phyloP scores from a whole-genome alignment of 1,140 invertebrate genomes.

The Grapholita molesta region DNA sequence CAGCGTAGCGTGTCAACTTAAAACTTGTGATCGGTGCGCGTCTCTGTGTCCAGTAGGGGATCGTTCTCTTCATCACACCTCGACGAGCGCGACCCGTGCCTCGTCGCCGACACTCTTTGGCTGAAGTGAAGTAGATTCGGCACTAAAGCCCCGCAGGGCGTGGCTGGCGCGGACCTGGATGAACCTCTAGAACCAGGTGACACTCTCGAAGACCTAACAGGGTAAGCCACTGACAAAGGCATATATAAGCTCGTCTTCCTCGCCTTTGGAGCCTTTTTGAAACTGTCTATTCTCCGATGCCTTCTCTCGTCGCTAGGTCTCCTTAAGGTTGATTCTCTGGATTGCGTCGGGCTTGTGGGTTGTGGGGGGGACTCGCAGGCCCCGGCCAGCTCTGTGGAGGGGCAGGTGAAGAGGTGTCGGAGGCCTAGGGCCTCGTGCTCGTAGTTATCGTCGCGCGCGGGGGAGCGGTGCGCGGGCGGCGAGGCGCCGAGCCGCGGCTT shows the following conservation, averaged over 20 bases:
- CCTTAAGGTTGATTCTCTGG: conserved; percentile 54
- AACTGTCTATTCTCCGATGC: conserved; percentile 49
- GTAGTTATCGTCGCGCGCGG: conserved; percentile 48
- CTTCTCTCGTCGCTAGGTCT: conserved; percentile 54
- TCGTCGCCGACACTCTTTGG: conserved; percentile 66
- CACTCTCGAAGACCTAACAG: conserved; percentile 44
- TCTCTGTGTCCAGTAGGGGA: conserved; percentile 79
- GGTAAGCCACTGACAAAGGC: conserved; percentile 67
- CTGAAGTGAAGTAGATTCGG: conserved; percentile 76
- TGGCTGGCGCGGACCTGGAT: conserved; percentile 86
- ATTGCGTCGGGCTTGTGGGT: conserved; percentile 86
- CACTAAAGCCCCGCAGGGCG: conserved; percentile 81
- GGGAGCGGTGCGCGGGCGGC: conserved; percentile 47
- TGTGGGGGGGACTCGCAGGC: conserved; percentile 84
- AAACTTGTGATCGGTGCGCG: conserved; percentile 73
- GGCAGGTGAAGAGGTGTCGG: conserved; percentile 45
- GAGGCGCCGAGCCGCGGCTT: conserved; percentile 60
- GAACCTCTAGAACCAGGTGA: conserved; percentile 46
- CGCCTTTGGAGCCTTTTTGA: conserved; percentile 57
- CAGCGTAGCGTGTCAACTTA: conserved; percentile 28
- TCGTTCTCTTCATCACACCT: conserved; percentile 80
- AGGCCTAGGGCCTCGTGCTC: conserved; percentile 46
- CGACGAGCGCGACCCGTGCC: conserved; percentile 74
- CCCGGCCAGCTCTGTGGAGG: conserved; percentile 47
- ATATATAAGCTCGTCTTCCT: conserved; percentile 80